Conservation (phyloP, 2,113 vertebrate species). For the Hemichromis elongatus region DNA sequence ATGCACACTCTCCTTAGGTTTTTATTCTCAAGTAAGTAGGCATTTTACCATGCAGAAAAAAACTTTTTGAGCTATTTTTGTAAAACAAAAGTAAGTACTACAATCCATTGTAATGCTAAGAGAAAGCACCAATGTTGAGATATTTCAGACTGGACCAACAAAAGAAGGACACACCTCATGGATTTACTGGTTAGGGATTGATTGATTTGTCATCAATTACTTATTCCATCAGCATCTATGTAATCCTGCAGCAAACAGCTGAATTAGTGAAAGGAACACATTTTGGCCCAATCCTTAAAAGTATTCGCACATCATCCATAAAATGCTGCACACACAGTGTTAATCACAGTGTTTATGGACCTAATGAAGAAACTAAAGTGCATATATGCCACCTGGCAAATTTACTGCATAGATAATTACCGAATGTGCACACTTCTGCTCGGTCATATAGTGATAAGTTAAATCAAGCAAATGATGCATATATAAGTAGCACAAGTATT, state of each 20-base stretch:
- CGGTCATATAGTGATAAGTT: background rate
- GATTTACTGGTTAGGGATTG: background rate
- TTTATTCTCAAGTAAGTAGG: background rate
- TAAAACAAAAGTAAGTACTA: background rate
- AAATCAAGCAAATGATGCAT: background rate
- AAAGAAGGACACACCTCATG: background rate
- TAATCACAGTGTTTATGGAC: conserved; percentile 2
- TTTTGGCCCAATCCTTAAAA: background rate
- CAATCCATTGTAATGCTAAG: background rate
- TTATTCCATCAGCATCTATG: background rate
- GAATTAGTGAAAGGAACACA: background rate
- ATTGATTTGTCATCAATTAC: background rate
- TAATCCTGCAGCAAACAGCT: background rate
- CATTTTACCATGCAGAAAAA: background rate
- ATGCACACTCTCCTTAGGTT: background rate
- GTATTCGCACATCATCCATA: background rate
- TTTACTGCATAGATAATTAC: conserved; percentile 14
- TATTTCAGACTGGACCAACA: background rate
- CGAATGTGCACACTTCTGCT: background rate
- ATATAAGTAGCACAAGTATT: background rate
- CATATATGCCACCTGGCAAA: conserved; percentile 1
- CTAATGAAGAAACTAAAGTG: conserved; percentile 4
- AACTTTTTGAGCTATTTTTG: background rate
- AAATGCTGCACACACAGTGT: background rate
- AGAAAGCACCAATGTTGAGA: background rate